phyloP scores from a whole-genome alignment of 2,888 invertebrate species.

The Malacosoma neustria region DNA sequence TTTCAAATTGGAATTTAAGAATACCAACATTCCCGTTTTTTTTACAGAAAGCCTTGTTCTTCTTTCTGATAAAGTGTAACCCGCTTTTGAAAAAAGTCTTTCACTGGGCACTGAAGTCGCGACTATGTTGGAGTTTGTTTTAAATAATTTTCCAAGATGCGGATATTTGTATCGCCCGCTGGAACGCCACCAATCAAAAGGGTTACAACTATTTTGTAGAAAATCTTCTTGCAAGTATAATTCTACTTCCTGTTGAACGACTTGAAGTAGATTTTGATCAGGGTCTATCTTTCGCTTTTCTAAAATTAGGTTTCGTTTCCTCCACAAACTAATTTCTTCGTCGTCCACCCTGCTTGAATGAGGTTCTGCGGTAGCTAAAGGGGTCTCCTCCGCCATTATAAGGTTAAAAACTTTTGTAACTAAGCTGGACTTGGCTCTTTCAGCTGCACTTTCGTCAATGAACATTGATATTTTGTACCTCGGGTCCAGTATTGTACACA shows the following conservation, averaged over 20 bases:
- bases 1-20: background rate
- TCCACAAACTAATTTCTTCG: conserved; percentile 1
- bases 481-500: conserved; percentile 11
- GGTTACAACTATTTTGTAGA: conserved; percentile 3
- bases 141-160: conserved; percentile 7
- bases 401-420: too few relatives aligned
- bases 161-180: conserved; percentile 7
- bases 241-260: conserved; percentile 2
- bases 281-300: background rate
- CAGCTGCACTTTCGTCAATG: too few relatives aligned
- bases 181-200: conserved; percentile 9
- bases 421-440: too few relatives aligned
- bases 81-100: conserved; percentile 3
- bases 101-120: background rate
- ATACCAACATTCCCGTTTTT: background rate
- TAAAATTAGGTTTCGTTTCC: background rate
- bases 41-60: conserved; percentile 1
- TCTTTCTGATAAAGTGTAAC: background rate
- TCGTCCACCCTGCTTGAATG: background rate
- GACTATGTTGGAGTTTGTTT: background rate
- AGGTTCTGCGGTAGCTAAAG: background rate
- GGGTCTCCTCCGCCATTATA: background rate
- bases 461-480: conserved; percentile 7
- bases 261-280: background rate
- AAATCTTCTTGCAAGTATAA: conserved; percentile 6